Conservation (phyloP, 2,888 invertebrate genomes). For the Atrina japonica region DNA sequence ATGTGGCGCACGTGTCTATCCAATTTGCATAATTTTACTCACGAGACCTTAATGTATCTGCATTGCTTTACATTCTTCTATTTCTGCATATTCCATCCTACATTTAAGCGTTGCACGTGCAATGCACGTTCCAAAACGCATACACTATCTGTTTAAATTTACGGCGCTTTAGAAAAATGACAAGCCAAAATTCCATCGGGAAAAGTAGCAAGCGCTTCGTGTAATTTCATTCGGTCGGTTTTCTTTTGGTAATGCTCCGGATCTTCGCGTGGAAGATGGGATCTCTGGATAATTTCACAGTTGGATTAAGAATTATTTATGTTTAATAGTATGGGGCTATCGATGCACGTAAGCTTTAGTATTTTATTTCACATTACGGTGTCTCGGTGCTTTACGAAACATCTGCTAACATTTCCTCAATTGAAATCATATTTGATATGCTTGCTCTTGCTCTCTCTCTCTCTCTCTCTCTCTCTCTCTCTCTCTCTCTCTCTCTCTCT, state of each 20-base stretch:
- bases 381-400: neutral
- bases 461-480: neutral
- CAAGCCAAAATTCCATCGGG: constrained; percentile 41
- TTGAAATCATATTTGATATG: too few species aligned
- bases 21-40: constrained; percentile 26
- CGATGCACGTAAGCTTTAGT: too few species aligned
- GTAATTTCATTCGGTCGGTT: too few species aligned
- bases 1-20: constrained; percentile 37
- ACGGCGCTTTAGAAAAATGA: constrained; percentile 5
- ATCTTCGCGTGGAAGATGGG: neutral
- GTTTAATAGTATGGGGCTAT: too few species aligned
- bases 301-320: too few species aligned
- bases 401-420: too few species aligned
- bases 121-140: constrained; percentile 2
- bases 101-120: constrained; percentile 26
- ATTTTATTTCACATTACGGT: too few species aligned
- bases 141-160: constrained; percentile 11
- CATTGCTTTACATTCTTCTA: constrained; percentile 10
- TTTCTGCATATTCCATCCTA: constrained; percentile 8
- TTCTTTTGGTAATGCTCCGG: neutral
- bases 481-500: too few species aligned
- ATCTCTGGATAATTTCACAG: too few species aligned
- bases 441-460: too few species aligned
- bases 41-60: neutral
- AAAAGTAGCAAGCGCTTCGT: neutral